A percentile compares a stretch with the other conserved stretches of the same genome.
Evolutionary conservation across 2,797 vertebrate species (phyloP).

Genomic region (Hippoglossus hippoglossus): DNA sequence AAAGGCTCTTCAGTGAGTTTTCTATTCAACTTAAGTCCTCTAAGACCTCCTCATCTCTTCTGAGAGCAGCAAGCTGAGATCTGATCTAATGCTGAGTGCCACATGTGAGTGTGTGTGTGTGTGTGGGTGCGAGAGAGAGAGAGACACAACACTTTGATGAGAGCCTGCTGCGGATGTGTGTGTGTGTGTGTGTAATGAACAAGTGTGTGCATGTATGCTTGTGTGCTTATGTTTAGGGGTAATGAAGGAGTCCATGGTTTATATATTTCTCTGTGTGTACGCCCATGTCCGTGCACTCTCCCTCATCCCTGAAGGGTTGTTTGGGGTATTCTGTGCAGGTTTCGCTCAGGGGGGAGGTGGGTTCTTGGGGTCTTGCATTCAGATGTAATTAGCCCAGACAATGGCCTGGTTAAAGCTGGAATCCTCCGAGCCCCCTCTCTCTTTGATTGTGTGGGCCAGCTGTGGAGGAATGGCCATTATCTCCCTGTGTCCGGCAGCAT

Average conservation of each 20-base stretch:
- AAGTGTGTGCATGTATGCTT: slow-evolving; percentile 42
- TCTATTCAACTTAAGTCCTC: slow-evolving; percentile 80
- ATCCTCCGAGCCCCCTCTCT: slow-evolving; percentile 84
- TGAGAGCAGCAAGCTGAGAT: slow-evolving; percentile 79
- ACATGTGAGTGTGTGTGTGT: slow-evolving; percentile 72
- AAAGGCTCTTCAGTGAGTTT: slow-evolving; percentile 76
- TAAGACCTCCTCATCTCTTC: slow-evolving; percentile 79
- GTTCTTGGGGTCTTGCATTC: slow-evolving; percentile 91
- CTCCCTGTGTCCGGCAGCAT: slow-evolving; percentile 81
- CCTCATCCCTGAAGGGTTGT: slow-evolving; percentile 76
- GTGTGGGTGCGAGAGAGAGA: slow-evolving; percentile 61
- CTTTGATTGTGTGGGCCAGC: slow-evolving; percentile 87
- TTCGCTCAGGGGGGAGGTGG: slow-evolving; percentile 71
- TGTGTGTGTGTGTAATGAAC: slow-evolving; percentile 55
- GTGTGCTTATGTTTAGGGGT: slow-evolving; percentile 54
- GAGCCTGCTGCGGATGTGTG: slow-evolving; percentile 67
- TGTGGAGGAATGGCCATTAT: slow-evolving; percentile 88
- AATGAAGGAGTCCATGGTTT: slow-evolving; percentile 66
- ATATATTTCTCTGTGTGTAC: slow-evolving; percentile 61
- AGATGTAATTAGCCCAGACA: slow-evolving; percentile 96
- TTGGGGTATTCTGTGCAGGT: slow-evolving; percentile 79
- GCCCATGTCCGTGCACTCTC: slow-evolving; percentile 51
- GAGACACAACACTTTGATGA: slow-evolving; percentile 74
- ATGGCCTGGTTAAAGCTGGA: slow-evolving; percentile 96
- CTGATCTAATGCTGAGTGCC: slow-evolving; percentile 83